A percentile compares a stretch with the other conserved stretches of the same genome.
Evolutionary conservation across 2,797 vertebrate genomes (phyloP).

Genomic region (Amazonetta brasiliensis): DNA sequence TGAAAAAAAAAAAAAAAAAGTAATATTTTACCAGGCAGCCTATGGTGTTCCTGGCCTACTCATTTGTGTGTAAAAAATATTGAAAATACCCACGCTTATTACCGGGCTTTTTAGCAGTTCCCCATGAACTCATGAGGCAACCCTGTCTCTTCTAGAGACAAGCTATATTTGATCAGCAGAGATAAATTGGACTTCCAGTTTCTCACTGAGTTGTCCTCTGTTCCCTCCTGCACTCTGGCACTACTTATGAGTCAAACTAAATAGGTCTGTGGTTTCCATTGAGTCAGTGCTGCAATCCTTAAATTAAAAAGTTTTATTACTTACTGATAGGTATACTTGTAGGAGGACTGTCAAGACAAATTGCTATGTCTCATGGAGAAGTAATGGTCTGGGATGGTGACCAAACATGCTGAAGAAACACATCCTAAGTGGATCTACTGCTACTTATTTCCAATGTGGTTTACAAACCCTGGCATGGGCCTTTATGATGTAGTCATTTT

Average conservation of each 20-base stretch:
- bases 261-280: not conserved
- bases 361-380: not conserved
- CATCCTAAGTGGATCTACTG: not conserved
- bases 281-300: not conserved
- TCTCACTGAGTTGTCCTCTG: not conserved
- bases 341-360: not conserved
- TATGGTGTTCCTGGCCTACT: not conserved
- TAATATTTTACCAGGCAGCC: not conserved
- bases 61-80: not conserved
- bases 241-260: not conserved
- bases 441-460: not conserved
- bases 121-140: not conserved
- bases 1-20: not conserved
- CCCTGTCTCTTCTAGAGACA: not conserved
- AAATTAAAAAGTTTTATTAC: not conserved
- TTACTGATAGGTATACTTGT: not conserved
- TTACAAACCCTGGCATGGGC: not conserved
- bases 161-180: not conserved
- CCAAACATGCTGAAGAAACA: not conserved
- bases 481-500: not conserved
- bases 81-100: not conserved
- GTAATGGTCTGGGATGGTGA: not conserved
- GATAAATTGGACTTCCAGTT: not conserved
- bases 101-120: not conserved
- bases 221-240: not conserved